Percentiles rank a stretch among this genome's conserved stretches.
Conservation (phyloP, 2,888 invertebrate species). For the Melanotus villosus region DNA sequence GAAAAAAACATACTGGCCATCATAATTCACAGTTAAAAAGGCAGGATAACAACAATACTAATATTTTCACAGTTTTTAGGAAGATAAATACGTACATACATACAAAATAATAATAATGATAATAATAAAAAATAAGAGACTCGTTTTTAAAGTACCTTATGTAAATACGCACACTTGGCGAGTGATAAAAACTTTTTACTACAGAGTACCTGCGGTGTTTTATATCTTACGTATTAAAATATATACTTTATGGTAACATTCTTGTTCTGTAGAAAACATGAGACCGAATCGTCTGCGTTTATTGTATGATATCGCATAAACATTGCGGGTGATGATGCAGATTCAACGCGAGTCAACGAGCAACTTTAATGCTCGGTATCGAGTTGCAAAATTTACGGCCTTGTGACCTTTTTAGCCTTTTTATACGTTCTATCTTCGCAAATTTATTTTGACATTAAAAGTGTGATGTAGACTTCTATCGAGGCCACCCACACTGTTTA, state of each 20-base stretch:
- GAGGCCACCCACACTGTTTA: constrained; percentile 24
- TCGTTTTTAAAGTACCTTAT: constrained; percentile 14
- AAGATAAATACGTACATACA: constrained; percentile 22
- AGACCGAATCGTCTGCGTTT: constrained; percentile 26
- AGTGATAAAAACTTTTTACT: constrained; percentile 50
- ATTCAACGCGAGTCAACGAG: constrained; percentile 32
- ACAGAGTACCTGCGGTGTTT: constrained; percentile 60
- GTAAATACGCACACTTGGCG: constrained; percentile 33
- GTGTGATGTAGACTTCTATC: constrained; percentile 19
- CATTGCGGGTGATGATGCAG: constrained; percentile 24
- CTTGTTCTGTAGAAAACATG: constrained; percentile 47
- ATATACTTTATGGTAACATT: constrained; percentile 62
- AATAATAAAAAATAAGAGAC: constrained; percentile 16
- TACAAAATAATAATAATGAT: constrained; percentile 14
- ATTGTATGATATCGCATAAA: constrained; percentile 27
- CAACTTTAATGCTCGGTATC: constrained; percentile 47
- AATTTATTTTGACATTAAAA: constrained; percentile 28
- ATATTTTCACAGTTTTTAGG: constrained; percentile 34
- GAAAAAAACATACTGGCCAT: constrained; percentile 60
- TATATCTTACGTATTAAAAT: constrained; percentile 58
- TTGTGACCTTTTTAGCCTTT: constrained; percentile 18
- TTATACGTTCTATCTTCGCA: constrained; percentile 14
- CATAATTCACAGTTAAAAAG: constrained; percentile 51
- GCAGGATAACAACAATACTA: constrained; percentile 27
- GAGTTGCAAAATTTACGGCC: constrained; percentile 32